A percentile compares a stretch with the other conserved stretches of the same genome.
These are phyloP conservation scores for Alcis repandata DNA, from an alignment of 2,888 invertebrate species.

Conservation along the genomic window DNA sequence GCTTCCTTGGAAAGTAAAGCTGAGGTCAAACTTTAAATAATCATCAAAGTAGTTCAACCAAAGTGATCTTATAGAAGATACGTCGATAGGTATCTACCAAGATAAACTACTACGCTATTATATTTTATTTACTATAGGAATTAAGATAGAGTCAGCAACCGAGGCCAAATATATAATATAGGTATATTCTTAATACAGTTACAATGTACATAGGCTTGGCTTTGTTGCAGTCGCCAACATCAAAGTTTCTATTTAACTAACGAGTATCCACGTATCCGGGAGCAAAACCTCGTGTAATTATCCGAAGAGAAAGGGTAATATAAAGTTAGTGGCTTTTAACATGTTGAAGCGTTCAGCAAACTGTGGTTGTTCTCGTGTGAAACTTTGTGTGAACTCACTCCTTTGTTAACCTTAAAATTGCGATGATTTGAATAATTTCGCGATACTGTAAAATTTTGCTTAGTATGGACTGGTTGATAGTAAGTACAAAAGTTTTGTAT, in stretches of 20 bases:
- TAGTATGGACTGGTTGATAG: background rate
- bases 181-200: conserved; percentile 36
- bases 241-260: conserved; percentile 48
- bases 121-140: no score
- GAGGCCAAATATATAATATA: conserved; percentile 36
- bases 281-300: conserved; percentile 68
- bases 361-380: conserved; percentile 69
- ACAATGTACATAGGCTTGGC: conserved; percentile 44
- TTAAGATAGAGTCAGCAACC: conserved; percentile 21
- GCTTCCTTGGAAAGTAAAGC: no score
- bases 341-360: conserved; percentile 77
- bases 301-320: conserved; percentile 71
- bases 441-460: conserved; percentile 31
- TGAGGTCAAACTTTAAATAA: no score
- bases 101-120: no score
- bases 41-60: no score
- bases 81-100: no score
- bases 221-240: conserved; percentile 41
- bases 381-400: conserved; percentile 73
- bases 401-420: conserved; percentile 58
- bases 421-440: conserved; percentile 66
- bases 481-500: background rate
- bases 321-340: conserved; percentile 79
- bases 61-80: no score
- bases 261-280: conserved; percentile 41